Evolutionary conservation across 2,888 invertebrate species (phyloP), one percentile per base, ranked within the genome.

Genomic region (Meganola albula): DNA sequence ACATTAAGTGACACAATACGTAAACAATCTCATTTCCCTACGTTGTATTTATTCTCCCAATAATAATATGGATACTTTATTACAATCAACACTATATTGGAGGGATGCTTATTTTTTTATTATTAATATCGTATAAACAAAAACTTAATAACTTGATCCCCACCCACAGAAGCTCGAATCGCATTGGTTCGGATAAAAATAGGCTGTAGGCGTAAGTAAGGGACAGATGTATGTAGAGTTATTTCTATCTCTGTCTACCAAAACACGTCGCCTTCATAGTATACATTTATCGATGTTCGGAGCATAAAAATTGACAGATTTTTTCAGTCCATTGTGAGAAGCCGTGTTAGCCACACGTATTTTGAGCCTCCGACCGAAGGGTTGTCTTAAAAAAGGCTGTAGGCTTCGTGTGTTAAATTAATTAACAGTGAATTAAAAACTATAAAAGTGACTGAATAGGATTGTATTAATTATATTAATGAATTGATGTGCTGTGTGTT

Each of bases 291-390:
- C 77, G 84, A 85, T 83, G 84, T 78, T 82, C 69, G 77, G 74
- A 74, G 76, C 79, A 82, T 86, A 85, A 85, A 87, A 87, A 86
- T 86, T 86, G 85, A 83, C 83, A 82, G 84, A 77, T 77, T 85
- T 86, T 86, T 85, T 82, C 82, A 86, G 87, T 87, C 68, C 71
- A 74, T 75, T 76, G 78, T 74, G 70, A 71, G 73, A 59, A 54
- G 66, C 58, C 42, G 61, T 24, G 44, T 49, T 53, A 66, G 53
- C 44, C 69, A 74, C 60, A 74, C 67, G 52, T 55, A 26, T 53
- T 44, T 52, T 53, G 45, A 51, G 54, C 45, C 44, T 53, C 48
- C 56, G 27, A 43, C 31, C 58, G 70, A 71, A 74, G 70, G 72
- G 75, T 76, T 76, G 76, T 68, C 56, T 45, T 55, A 58, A 68